Conservation (phyloP, 2,113 vertebrate genomes). For the Hemibagrus wyckioides region DNA sequence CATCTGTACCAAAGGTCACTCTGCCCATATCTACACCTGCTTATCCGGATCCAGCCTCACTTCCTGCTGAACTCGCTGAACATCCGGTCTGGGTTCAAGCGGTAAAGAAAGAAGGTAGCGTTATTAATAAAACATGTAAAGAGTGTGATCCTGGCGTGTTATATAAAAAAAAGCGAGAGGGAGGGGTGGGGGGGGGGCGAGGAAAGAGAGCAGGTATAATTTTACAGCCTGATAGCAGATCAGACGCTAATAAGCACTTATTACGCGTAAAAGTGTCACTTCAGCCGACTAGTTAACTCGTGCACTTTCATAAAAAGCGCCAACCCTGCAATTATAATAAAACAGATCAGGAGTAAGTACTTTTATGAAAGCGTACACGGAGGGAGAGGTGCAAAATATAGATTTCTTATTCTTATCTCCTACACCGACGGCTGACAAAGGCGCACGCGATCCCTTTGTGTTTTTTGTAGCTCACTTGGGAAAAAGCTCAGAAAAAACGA, state of each 20-base stretch:
- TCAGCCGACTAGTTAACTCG: background rate
- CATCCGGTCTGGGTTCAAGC: background rate
- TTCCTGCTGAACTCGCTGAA: background rate
- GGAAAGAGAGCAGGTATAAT: background rate
- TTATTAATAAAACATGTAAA: background rate
- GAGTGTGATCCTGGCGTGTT: background rate
- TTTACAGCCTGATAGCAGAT: background rate
- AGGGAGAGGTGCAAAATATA: constrained; percentile 4
- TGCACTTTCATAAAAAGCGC: constrained; percentile 14
- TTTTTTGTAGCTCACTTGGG: background rate
- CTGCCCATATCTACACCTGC: background rate
- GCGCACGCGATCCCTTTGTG: background rate
- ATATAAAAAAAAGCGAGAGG: background rate
- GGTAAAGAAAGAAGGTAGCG: background rate
- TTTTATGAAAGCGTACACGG: constrained; percentile 6
- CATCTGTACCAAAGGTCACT: constrained; percentile 3
- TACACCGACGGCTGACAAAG: background rate
- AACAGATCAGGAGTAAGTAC: constrained; percentile 19
- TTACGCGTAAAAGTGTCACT: constrained; percentile 20
- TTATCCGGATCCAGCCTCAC: background rate
- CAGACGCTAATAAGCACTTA: constrained; percentile 35
- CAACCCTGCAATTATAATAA: constrained; percentile 22
- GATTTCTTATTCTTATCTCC: background rate
- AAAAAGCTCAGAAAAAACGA: background rate
- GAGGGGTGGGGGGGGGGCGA: too few relatives aligned